Conservation (phyloP, 2,797 vertebrate genomes). For the Tokudaia muenninki region DNA sequence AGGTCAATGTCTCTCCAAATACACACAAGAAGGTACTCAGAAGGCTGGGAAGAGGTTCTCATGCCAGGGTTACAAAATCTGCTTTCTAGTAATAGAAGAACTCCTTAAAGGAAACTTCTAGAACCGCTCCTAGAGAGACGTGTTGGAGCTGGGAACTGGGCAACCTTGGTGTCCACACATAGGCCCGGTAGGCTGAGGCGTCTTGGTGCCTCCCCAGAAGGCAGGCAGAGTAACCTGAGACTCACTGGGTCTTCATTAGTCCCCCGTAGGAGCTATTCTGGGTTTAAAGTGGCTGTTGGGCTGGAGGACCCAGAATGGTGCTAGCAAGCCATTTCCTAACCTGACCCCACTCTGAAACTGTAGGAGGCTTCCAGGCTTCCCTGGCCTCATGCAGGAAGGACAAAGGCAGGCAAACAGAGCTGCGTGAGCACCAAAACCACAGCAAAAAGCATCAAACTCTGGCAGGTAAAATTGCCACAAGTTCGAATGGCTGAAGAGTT, state of each 20-base stretch:
- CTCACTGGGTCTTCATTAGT: background rate
- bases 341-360: background rate
- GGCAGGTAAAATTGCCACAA: background rate
- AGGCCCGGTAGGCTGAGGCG: fast-evolving
- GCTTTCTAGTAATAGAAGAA: background rate
- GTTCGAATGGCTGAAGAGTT: background rate
- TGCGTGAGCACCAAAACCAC: background rate
- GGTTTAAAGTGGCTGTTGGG: background rate
- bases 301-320: background rate
- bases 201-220: background rate
- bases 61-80: background rate
- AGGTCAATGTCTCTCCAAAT: fast-evolving
- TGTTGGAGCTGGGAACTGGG: background rate
- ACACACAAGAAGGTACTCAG: background rate
- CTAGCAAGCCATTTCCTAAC: fast-evolving
- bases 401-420: background rate
- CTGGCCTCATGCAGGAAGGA: background rate
- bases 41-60: background rate
- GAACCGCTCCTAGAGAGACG: background rate
- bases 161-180: background rate
- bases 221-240: background rate
- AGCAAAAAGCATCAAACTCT: background rate
- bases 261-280: fast-evolving
- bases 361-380: background rate
- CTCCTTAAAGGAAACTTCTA: background rate